A percentile compares a stretch with the other conserved stretches of the same genome.
phyloP scores from a whole-genome alignment of 2,113 vertebrate genomes.

The Urocitellus parryii region DNA sequence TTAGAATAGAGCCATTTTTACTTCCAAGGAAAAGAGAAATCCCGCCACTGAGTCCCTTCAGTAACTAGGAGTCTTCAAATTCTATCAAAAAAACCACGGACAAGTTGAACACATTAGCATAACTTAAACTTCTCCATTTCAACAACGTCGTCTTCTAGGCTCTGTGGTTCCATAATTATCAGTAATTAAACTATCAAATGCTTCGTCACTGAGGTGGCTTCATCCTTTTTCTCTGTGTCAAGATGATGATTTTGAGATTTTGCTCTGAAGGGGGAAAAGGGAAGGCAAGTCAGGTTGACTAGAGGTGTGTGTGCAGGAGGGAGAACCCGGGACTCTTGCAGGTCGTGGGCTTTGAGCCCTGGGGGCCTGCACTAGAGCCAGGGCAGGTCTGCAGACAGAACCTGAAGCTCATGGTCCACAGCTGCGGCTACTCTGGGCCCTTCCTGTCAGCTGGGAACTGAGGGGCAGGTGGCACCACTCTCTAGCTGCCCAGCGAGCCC shows the following conservation, averaged over 20 bases:
- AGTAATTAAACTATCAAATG: slow-evolving; percentile 68
- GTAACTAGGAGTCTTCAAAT: neutral
- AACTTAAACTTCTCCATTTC: neutral
- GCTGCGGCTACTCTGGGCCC: neutral
- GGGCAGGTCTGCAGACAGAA: neutral
- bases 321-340: fast-evolving
- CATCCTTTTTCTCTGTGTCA: neutral
- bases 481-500: fast-evolving
- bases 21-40: neutral
- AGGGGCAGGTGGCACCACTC: fast-evolving
- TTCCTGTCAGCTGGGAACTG: neutral
- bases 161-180: slow-evolving; percentile 39
- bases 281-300: neutral
- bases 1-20: neutral
- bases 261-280: neutral
- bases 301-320: neutral
- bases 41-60: neutral
- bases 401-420: fast-evolving
- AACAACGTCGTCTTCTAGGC: neutral
- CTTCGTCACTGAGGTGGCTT: neutral
- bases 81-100: neutral
- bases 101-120: neutral
- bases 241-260: slow-evolving; percentile 23
- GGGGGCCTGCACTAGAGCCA: fast-evolving
- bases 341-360: fast-evolving